phyloP scores from a whole-genome alignment of 2,113 vertebrate genomes.

The Mohoua ochrocephala region DNA sequence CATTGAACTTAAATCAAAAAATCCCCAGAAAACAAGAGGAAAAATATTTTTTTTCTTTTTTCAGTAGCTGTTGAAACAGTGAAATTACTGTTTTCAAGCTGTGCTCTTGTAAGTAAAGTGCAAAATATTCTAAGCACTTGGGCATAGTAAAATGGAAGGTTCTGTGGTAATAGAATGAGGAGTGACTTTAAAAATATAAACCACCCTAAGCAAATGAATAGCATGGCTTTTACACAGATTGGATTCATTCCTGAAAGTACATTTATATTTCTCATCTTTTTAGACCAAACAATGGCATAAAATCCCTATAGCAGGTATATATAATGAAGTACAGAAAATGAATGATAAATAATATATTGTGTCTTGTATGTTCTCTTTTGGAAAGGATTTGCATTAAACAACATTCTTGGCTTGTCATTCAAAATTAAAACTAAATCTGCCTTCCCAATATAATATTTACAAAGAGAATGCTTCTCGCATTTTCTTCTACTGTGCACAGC shows the following conservation, averaged over 20 bases:
- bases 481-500: neutral
- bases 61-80: neutral
- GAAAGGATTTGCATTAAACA: slow-evolving; percentile 48
- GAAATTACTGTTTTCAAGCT: neutral
- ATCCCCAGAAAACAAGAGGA: neutral
- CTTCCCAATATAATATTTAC: slow-evolving; percentile 56
- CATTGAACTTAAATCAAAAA: neutral
- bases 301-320: neutral
- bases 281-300: neutral
- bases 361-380: slow-evolving; percentile 25
- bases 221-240: neutral
- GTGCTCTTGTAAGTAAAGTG: neutral
- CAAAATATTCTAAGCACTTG: neutral
- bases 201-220: neutral
- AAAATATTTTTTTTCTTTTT: neutral
- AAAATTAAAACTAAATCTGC: slow-evolving; percentile 57
- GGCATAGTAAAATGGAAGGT: neutral
- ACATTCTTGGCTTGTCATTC: slow-evolving; percentile 46
- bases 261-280: slow-evolving; percentile 5
- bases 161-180: neutral
- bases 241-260: neutral
- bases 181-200: neutral
- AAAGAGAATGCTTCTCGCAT: slow-evolving; percentile 21
- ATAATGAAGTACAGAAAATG: slow-evolving; percentile 22
- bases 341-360: slow-evolving; percentile 51